Conservation (phyloP, 2,113 vertebrate species). For the Scartelaos histophorus region DNA sequence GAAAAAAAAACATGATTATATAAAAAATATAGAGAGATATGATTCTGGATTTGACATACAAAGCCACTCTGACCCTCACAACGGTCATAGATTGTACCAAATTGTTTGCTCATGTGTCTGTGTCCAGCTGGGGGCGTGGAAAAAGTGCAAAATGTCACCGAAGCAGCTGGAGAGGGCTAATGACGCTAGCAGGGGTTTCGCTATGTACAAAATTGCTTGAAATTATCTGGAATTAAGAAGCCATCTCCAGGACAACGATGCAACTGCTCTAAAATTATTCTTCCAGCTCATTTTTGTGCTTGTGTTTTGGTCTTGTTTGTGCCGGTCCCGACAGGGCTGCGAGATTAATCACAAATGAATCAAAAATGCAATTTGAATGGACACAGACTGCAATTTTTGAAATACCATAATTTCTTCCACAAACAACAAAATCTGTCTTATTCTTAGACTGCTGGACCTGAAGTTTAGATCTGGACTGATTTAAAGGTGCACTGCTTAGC, state of each 20-base stretch:
- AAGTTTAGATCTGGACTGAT: too few relatives aligned
- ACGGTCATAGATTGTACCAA: constrained; percentile 48
- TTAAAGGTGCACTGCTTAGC: too few relatives aligned
- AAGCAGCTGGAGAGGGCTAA: constrained; percentile 64
- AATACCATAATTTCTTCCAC: too few relatives aligned
- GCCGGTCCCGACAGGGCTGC: neutral
- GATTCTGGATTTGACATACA: too few relatives aligned
- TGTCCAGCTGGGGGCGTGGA: constrained; percentile 28
- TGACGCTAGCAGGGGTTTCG: constrained; percentile 50
- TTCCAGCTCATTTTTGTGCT: constrained; percentile 11
- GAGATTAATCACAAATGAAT: too few relatives aligned
- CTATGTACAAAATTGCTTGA: constrained; percentile 28
- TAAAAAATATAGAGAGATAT: too few relatives aligned
- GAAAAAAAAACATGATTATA: too few relatives aligned
- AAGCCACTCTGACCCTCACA: constrained; percentile 38
- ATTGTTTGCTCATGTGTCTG: constrained; percentile 50
- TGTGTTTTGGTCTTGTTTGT: constrained; percentile 4
- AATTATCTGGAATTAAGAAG: constrained; percentile 56
- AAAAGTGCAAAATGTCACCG: constrained; percentile 56
- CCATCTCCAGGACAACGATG: constrained; percentile 3
- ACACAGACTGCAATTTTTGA: too few relatives aligned
- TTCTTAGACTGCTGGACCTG: too few relatives aligned
- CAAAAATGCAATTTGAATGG: too few relatives aligned
- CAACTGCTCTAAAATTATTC: neutral
- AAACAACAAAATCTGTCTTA: too few relatives aligned